phyloP scores from a whole-genome alignment of 2,888 invertebrate species.

The Pseudoips prasinana region DNA sequence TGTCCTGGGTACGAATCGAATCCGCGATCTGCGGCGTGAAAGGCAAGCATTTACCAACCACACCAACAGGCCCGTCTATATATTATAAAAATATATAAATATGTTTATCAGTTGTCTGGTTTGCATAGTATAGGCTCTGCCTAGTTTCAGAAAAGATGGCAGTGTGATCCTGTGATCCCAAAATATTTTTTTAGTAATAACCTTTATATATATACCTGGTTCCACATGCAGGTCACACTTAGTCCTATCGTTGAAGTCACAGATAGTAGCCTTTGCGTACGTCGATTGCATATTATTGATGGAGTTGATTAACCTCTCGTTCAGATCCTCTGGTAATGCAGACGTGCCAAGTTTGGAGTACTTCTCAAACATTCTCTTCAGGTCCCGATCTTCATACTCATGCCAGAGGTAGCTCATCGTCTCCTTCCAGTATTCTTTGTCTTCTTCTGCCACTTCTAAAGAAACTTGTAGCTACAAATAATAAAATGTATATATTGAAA shows the following conservation, averaged over 20 bases:
- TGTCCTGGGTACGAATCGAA: too few species aligned
- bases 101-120: too few species aligned
- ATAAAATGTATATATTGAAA: too few species aligned
- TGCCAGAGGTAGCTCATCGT: conserved; percentile 87
- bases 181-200: too few species aligned
- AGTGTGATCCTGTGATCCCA: too few species aligned
- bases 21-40: too few species aligned
- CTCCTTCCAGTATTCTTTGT: conserved; percentile 85
- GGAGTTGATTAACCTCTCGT: conserved; percentile 82
- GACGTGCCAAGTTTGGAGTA: conserved; percentile 87
- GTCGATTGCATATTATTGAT: conserved; percentile 87
- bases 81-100: too few species aligned
- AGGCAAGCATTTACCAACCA: too few species aligned
- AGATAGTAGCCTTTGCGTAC: conserved; percentile 90
- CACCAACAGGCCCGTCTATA: too few species aligned
- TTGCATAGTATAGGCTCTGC: too few species aligned
- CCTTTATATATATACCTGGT: conserved; percentile 77
- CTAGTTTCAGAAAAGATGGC: too few species aligned
- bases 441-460: conserved; percentile 72
- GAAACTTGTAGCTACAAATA: conserved; percentile 54
- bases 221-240: conserved; percentile 88
- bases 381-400: conserved; percentile 84
- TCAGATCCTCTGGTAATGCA: conserved; percentile 87
- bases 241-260: conserved; percentile 83
- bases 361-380: conserved; percentile 88